Base-by-base conservation (phyloP, 2,888 invertebrate species). In the Onthophagus sagittarius region DNA sequence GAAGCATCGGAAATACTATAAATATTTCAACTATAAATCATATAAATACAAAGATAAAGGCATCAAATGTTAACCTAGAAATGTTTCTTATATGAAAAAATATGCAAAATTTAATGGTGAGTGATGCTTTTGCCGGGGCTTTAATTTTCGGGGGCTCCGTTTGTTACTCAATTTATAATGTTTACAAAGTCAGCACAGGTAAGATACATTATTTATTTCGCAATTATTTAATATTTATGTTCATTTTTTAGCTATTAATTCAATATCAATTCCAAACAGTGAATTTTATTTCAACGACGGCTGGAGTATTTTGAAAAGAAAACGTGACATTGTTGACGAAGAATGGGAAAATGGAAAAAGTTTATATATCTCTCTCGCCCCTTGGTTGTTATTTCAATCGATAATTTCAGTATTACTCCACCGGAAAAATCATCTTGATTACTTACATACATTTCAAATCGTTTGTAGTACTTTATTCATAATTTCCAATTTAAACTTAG, bases 271-370 rank as follows among this genome's bases (percentile, higher is more conserved):
- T 31, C 23, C 81, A 63, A 86, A 86, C 80, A 74, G 81, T 63
- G 87, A 86, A 78, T 81, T 82, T 72, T 91, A 90, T 81, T 89
- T 91, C 78, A 83, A 83, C 76, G 83, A 86, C 71, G 91, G 91
- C 39, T 91, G 90, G 90, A 79, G 80, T 7, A 84, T 89, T 78
- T 77, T 90, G 69, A 83, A 85, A 78, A 87, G 87, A 76, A 89
- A 88, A 53, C 64, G 65, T 85, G 94, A 94, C 85, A 84, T 86
- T 23, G 88, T 92, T 15, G 93, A 94, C 84, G 86, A 88, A 80
- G 94, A 94, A 86, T 94, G 93, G 93, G 88, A 85, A 80, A 86
- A 88, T 73, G 91, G 90, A 88, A 88, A 88, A 79, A 88, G 85
- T 76, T 87, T 89, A 72, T 82, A 90, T 71, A 82, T 84, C 65